phyloP scores from a whole-genome alignment of 2,888 invertebrate genomes.

The Stenolophus ochropezus region DNA sequence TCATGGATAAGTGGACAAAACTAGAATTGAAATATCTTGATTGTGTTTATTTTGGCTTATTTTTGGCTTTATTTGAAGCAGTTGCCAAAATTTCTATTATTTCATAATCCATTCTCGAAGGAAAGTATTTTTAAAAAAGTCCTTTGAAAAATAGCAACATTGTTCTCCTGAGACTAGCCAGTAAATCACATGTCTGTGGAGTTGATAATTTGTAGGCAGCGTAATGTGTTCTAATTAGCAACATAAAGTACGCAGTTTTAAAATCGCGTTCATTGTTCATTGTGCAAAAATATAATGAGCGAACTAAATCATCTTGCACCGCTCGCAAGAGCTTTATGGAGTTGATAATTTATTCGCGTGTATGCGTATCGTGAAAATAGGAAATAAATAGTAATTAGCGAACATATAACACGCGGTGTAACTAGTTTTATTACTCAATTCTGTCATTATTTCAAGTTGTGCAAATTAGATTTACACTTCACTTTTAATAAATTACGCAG shows the following conservation, averaged over 20 bases:
- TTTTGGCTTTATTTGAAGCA: too few relatives aligned
- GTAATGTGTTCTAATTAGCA: neutral
- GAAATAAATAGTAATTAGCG: slow-evolving; percentile 47
- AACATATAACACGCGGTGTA: slow-evolving; percentile 43
- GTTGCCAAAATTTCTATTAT: neutral
- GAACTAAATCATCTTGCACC: slow-evolving; percentile 16
- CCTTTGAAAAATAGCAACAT: neutral
- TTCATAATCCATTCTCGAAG: too few relatives aligned
- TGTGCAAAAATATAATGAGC: slow-evolving; percentile 12
- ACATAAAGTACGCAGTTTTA: neutral
- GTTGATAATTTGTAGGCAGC: neutral
- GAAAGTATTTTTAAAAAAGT: neutral
- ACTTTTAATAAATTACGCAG: slow-evolving; percentile 50
- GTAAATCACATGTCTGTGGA: neutral
- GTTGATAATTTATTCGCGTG: slow-evolving; percentile 38
- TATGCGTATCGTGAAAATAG: slow-evolving; percentile 42
- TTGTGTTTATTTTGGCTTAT: too few relatives aligned
- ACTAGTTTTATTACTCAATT: slow-evolving; percentile 55
- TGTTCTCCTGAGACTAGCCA: neutral
- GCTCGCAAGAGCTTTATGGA: neutral
- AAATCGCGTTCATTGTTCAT: neutral
- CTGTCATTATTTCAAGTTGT: slow-evolving; percentile 55
- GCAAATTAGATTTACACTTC: slow-evolving; percentile 55
- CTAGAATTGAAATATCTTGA: too few relatives aligned
- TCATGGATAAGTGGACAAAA: too few relatives aligned